phyloP scores from a whole-genome alignment of 92 coral and sea anemone genomes.

The Heteractis magnifica region DNA sequence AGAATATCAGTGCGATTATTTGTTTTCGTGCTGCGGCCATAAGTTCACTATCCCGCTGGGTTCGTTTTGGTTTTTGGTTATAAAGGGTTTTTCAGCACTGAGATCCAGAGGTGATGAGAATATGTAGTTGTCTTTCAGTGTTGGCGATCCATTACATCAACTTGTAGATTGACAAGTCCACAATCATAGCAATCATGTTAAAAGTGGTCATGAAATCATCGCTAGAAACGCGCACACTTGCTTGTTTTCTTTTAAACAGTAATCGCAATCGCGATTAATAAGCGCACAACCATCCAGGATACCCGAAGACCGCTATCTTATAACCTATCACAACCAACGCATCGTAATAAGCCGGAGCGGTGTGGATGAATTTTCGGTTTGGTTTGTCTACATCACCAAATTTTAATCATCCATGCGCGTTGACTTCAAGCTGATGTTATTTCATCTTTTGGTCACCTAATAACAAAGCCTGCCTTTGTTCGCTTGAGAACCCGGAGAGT shows the following conservation, averaged over 20 bases:
- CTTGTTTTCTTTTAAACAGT: constrained; percentile 6
- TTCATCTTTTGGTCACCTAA: background rate
- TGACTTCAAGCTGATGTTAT: background rate
- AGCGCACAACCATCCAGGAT: background rate
- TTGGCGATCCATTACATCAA: constrained; percentile 27
- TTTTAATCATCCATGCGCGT: background rate
- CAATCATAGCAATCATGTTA: constrained; percentile 18
- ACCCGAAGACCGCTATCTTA: background rate
- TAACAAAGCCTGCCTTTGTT: background rate
- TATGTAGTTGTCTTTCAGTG: constrained; percentile 24
- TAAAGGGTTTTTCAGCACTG: background rate
- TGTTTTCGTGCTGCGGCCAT: constrained; percentile 3
- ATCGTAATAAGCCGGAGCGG: background rate
- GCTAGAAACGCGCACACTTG: constrained; percentile 37
- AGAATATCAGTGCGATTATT: background rate
- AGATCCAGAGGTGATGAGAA: constrained; percentile 35
- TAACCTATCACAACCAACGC: constrained; percentile 3
- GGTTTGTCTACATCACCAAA: background rate
- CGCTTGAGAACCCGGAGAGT: constrained; percentile 4
- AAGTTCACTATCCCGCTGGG: constrained; percentile 5
- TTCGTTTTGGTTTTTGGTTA: background rate
- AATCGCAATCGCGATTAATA: background rate
- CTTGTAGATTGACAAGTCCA: background rate
- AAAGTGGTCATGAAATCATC: constrained; percentile 15
- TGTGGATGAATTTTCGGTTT: background rate